These are phyloP conservation scores for Bucorvus abyssinicus DNA, from an alignment of 2,797 vertebrate species.

Conservation along the genomic window DNA sequence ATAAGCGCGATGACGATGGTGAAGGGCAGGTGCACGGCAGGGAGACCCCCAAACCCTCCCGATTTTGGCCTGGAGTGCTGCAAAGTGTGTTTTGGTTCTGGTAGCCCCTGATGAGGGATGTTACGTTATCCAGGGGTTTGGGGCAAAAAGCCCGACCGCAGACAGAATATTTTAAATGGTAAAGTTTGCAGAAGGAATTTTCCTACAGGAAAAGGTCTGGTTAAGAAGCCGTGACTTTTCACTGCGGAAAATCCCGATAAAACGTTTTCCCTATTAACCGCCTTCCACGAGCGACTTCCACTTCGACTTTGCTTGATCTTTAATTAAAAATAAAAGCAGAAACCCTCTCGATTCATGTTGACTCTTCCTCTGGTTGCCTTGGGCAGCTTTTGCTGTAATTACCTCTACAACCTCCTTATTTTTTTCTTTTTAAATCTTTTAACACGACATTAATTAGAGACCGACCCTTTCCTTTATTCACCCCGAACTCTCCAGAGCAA, in stretches of 20 bases:
- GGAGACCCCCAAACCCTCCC: background rate
- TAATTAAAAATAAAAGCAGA: background rate
- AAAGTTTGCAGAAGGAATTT: rapidly evolving
- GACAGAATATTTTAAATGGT: rapidly evolving
- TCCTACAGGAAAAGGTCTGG: rapidly evolving
- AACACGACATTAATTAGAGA: background rate
- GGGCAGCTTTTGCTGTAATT: background rate
- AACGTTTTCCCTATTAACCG: rapidly evolving
- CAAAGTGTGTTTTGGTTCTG: background rate
- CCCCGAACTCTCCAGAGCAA: background rate
- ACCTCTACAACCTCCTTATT: background rate
- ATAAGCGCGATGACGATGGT: background rate
- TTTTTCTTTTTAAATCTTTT: background rate
- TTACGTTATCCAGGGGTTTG: background rate
- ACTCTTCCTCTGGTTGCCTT: background rate
- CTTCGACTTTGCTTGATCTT: background rate
- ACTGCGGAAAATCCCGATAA: rapidly evolving
- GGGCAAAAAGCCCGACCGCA: background rate
- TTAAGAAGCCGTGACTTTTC: background rate
- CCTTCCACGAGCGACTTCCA: background rate
- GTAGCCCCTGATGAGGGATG: background rate
- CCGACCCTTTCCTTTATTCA: background rate
- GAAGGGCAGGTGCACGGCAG: background rate
- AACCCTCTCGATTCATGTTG: background rate
- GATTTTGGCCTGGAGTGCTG: background rate